These are phyloP conservation scores for Diuraphis noxia DNA, from an alignment of 1,140 invertebrate species.

Conservation along the genomic window DNA sequence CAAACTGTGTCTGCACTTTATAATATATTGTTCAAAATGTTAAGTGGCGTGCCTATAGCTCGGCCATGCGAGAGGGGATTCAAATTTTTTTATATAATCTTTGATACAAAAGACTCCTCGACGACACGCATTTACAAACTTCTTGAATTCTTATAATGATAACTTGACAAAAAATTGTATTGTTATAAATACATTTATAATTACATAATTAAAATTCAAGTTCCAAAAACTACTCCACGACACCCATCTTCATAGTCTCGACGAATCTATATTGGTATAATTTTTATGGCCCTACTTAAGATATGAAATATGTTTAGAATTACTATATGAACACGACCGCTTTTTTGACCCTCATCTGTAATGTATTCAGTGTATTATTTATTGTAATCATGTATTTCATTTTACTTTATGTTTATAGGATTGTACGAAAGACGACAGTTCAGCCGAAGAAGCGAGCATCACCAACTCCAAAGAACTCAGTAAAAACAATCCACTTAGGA, in stretches of 20 bases:
- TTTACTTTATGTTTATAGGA: slow-evolving; percentile 4
- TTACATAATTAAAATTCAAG: too few relatives aligned
- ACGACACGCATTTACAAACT: background rate
- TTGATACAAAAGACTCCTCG: background rate
- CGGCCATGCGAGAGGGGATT: too few relatives aligned
- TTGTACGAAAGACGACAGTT: slow-evolving; percentile 33
- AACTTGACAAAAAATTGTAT: background rate
- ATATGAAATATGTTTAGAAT: too few relatives aligned
- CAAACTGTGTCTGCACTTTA: background rate
- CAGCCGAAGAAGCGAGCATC: background rate
- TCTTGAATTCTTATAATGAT: background rate
- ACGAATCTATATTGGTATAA: too few relatives aligned
- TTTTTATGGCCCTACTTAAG: too few relatives aligned
- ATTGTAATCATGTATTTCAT: background rate
- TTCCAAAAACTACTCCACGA: too few relatives aligned
- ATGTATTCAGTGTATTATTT: too few relatives aligned
- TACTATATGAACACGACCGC: too few relatives aligned
- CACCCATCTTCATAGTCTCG: too few relatives aligned
- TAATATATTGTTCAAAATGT: too few relatives aligned
- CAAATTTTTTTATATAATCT: background rate
- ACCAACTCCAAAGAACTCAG: slow-evolving; percentile 28
- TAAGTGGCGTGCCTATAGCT: too few relatives aligned
- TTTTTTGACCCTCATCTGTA: too few relatives aligned
- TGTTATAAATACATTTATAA: background rate
- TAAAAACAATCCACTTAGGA: slow-evolving; percentile 37